These are phyloP conservation scores for Xyrauchen texanus DNA, from an alignment of 2,113 vertebrate species.

Conservation along the genomic window DNA sequence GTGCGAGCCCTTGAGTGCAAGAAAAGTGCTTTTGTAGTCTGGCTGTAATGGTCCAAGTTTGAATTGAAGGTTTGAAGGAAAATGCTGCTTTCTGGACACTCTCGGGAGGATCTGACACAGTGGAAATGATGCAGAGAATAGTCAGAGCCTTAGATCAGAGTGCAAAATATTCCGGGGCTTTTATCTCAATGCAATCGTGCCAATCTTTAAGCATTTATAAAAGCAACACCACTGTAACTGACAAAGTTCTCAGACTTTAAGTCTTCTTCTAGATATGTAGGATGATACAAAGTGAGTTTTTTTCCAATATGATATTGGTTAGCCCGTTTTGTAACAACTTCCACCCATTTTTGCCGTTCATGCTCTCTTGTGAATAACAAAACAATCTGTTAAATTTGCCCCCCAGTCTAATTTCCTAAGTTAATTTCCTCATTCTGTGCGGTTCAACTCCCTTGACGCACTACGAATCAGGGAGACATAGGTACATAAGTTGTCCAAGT, in stretches of 20 bases:
- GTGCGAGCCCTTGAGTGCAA: conserved; percentile 78
- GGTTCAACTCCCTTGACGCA: conserved; percentile 25
- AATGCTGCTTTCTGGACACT: conserved; percentile 77
- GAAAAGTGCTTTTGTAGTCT: conserved; percentile 85
- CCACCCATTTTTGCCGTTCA: background rate
- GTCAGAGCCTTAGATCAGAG: conserved; percentile 68
- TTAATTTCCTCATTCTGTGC: conserved; percentile 34
- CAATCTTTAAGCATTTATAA: conserved; percentile 62
- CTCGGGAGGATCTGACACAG: conserved; percentile 79
- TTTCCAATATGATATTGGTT: background rate
- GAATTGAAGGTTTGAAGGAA: conserved; percentile 83
- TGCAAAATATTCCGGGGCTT: conserved; percentile 67
- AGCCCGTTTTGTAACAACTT: background rate
- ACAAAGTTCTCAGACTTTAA: conserved; percentile 38
- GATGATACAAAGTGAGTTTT: conserved; percentile 21
- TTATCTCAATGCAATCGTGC: conserved; percentile 74
- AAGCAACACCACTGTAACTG: conserved; percentile 33
- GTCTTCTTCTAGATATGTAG: background rate
- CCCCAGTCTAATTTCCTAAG: conserved; percentile 30
- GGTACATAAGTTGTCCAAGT: conserved; percentile 19
- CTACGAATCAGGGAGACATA: conserved; percentile 24
- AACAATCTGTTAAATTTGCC: conserved; percentile 35
- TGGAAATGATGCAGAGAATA: conserved; percentile 74
- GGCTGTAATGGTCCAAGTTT: conserved; percentile 84
- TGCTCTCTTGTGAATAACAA: conserved; percentile 37